Base-by-base conservation (phyloP, 1,140 invertebrate species). In the Drosophila obscura region DNA sequence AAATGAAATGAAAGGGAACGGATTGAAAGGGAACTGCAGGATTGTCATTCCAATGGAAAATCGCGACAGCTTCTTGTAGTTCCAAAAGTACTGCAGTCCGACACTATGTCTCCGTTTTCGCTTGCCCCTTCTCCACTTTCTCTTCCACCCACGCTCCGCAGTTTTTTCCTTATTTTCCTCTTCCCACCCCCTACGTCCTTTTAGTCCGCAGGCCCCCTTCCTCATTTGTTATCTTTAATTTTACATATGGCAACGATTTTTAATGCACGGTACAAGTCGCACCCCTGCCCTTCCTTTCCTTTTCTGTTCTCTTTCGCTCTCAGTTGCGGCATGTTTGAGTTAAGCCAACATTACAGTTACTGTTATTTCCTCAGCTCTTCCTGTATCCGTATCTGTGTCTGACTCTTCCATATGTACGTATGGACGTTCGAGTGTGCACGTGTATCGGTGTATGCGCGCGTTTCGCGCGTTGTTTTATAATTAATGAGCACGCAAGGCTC, bases 181-280 rank as follows among this genome's bases (percentile, higher is more conserved):
- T 44, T 52, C 31, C 41, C 35, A 31, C 43, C 19, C 19, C 19
- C 19, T 45, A 9, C 43, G 51, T 41, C 46, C 48, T 19, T 5
- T 16, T 19, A 56, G 46, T 13, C 19, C 43, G 19, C 31, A 31
- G 31, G 41, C 52, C 48, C 65, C 64, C 24, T 49, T 26, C 35
- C 45, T 26, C 64, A 65, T 83, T 83, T 88, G 79, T 88, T 88
- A 88, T 88, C 79, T 80, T 82, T 83, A 71, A 74, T 71, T 88
- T 88, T 88, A 79, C 83, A 88, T 88, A 88, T 88, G 83, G 84
- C 80, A 68, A 83, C 83, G 83, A 88, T 88, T 88, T 88, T 88
- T 88, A 88, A 88, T 88, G 83, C 65, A 78, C 79, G 82, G 79
- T 82, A 88, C 74, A 61, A 71, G 78, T 56, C 67, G 73, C 51